Conservation (phyloP, 2,113 vertebrate genomes). For the Nothoprocta perdicaria region DNA sequence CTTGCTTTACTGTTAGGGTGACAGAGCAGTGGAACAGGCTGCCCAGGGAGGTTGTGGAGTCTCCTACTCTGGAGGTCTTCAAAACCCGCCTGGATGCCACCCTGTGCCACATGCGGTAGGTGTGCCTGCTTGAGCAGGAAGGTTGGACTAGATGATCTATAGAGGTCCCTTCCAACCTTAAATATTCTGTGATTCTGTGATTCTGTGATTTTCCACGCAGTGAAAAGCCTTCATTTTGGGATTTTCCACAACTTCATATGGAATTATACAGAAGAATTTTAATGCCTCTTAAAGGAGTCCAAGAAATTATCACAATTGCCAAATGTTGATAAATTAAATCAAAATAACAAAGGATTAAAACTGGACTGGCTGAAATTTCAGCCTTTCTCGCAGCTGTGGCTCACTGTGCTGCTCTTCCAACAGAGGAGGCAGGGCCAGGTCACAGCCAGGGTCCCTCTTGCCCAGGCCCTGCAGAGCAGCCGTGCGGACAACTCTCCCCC, state of each 20-base stretch:
- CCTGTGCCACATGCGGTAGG: too few species aligned
- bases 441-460: background rate
- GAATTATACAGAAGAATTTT: background rate
- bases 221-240: background rate
- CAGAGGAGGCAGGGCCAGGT: rapidly evolving
- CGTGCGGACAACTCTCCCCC: background rate
- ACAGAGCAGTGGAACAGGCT: too few species aligned
- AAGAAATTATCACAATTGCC: background rate
- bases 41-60: too few species aligned
- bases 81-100: too few species aligned
- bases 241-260: background rate
- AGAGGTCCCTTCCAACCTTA: too few species aligned
- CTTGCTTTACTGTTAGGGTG: too few species aligned
- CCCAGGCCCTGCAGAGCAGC: background rate
- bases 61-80: too few species aligned
- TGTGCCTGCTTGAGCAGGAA: too few species aligned
- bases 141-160: too few species aligned
- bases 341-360: background rate
- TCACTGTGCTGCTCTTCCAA: background rate
- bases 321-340: background rate
- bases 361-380: background rate
- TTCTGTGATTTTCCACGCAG: background rate
- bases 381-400: background rate
- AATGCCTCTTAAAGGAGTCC: background rate
- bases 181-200: too few species aligned